Evolutionary conservation across 2,888 invertebrate species (phyloP).

Genomic region (Lottia scabra): DNA sequence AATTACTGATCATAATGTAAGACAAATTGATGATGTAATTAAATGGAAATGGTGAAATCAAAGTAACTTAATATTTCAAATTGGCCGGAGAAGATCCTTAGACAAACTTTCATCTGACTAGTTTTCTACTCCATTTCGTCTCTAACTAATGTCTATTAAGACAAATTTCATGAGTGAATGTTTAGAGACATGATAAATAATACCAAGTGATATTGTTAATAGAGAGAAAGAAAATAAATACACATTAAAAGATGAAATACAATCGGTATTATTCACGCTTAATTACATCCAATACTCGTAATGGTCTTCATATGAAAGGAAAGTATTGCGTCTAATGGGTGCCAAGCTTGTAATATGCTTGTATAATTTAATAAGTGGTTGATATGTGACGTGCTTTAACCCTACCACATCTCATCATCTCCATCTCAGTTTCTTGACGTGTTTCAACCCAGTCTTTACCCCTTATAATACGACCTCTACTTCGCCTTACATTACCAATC

Average conservation of each 20-base stretch:
- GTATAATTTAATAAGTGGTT: not conserved
- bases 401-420: not conserved
- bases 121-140: not conserved
- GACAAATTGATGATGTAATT: too few species aligned
- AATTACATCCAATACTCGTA: slow-evolving; percentile 1
- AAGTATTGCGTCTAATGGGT: not conserved
- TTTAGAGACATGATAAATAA: slow-evolving; percentile 3
- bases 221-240: not conserved
- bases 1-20: too few species aligned
- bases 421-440: not conserved
- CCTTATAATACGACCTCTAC: not conserved
- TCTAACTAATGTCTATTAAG: not conserved
- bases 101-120: not conserved
- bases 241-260: slow-evolving; percentile 2
- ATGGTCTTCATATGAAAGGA: not conserved
- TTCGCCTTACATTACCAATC: not conserved
- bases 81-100: too few species aligned
- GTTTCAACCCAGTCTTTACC: too few species aligned
- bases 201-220: not conserved
- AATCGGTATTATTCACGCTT: slow-evolving; percentile 4
- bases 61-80: too few species aligned
- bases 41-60: too few species aligned
- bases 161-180: not conserved
- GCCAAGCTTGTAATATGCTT: not conserved
- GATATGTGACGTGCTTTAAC: slow-evolving; percentile 4